Conservation (phyloP, 1,140 invertebrate genomes). For the Drosophila albomicans region DNA sequence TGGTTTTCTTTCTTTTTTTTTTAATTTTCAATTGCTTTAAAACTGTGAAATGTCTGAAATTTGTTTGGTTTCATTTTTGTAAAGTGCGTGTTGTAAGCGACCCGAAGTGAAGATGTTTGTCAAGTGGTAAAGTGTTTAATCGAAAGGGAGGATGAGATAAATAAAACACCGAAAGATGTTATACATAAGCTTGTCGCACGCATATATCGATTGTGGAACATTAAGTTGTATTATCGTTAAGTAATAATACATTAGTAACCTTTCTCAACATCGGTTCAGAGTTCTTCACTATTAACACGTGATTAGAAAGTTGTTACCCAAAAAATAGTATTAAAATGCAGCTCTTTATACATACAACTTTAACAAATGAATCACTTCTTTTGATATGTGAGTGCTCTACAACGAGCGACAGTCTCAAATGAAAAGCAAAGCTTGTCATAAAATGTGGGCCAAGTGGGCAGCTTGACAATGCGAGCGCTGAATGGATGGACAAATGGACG, state of each 20-base stretch:
- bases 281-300: neutral
- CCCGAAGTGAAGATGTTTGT: neutral
- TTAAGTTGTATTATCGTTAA: no score
- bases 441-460: conserved; percentile 49
- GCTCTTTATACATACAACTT: neutral
- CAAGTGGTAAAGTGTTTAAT: no score
- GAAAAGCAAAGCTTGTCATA: neutral
- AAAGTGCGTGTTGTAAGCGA: conserved; percentile 16
- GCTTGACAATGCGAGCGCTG: conserved; percentile 28
- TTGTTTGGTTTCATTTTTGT: conserved; percentile 11
- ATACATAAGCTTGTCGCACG: no score
- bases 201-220: no score
- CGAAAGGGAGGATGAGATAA: no score
- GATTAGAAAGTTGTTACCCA: conserved; percentile 20
- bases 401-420: neutral
- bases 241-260: no score
- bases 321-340: neutral
- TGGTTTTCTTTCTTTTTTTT: conserved; percentile 34
- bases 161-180: no score
- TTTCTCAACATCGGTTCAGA: neutral
- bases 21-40: conserved; percentile 27
- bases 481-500: neutral
- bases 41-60: conserved; percentile 21
- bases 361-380: conserved; percentile 28
- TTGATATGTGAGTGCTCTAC: conserved; percentile 10